A percentile compares a stretch with the other conserved stretches of the same genome.
phyloP scores from a whole-genome alignment of 1,140 invertebrate species.

The Aplysia californica region DNA sequence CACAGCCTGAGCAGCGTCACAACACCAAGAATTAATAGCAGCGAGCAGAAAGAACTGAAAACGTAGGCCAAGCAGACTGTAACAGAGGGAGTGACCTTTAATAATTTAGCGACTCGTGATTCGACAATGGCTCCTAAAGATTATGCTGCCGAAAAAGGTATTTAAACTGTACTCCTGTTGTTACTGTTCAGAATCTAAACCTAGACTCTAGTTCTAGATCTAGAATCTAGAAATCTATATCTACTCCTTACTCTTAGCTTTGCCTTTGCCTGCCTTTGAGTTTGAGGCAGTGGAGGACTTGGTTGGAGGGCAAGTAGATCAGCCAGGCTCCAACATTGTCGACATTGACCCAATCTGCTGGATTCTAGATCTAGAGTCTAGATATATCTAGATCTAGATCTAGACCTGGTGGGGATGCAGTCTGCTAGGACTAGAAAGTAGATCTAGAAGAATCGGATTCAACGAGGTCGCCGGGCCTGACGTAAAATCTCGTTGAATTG shows the following conservation, averaged over 20 bases:
- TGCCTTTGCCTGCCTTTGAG: neutral
- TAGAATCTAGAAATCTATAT: neutral
- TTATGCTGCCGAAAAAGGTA: conserved; percentile 67
- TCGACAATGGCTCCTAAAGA: conserved; percentile 66
- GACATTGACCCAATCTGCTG: neutral
- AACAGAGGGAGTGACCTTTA: no score
- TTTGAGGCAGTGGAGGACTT: neutral
- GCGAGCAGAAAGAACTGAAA: no score
- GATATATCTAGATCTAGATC: neutral
- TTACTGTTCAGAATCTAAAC: no score
- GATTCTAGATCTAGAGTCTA: neutral
- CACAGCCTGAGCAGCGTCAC: no score
- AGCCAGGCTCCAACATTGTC: neutral
- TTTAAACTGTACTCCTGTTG: conserved; percentile 21
- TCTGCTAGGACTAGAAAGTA: neutral
- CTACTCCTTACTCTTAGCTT: neutral
- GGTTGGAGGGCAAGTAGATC: neutral
- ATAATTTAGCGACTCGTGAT: no score
- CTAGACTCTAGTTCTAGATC: neutral
- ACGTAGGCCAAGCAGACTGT: no score
- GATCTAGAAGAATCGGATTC: no score
- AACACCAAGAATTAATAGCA: no score
- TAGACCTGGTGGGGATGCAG: neutral
- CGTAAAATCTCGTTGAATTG: no score
- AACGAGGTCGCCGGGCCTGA: no score